Evolutionary conservation across 2,113 vertebrate genomes (phyloP), one percentile per base, ranked within the genome.

Genomic region (Macroglossus sobrinus): DNA sequence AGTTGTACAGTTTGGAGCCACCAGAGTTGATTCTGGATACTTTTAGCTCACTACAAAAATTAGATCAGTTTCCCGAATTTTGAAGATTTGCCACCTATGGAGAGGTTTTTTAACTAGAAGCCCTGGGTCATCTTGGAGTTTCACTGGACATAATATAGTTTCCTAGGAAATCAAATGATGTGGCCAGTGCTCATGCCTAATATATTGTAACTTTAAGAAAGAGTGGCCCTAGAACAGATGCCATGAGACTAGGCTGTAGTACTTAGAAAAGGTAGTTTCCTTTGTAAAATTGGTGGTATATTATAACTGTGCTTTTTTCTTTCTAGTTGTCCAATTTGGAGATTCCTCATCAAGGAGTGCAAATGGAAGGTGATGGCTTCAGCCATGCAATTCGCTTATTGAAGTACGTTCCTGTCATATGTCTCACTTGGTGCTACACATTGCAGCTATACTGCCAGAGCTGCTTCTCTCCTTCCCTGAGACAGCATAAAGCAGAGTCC

Each of bases 301-400:
- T 95, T 43, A 8, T 80, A 63, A 79, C 38, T 86, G 26, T 93
- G n/a, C 74, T 82, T 95, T 82, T 84, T 21, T 97, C 74, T 97
- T 97, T 45, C 33, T 95, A 99, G 99, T 98, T 99, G 95, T 99
- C 99, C 97, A 99, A 98, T 98, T 99, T 99, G 99, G 99, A 99
- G 97, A 99, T 99, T 97, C 99, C 99, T 96, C 99, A 99, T 97
- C 99, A 99, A 98, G 99, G 99, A 59, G 99, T 99, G 76, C 99
- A 99, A 98, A 99, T 99, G 87, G 99, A 99, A 98, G 99, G 99
- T 97, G 99, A 99, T 93, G 99, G 99, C 95, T 99, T 99, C 98
- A 99, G 99, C 97, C 99, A 99, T 40, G 99, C 99, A 86, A 99
- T 99, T 97, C 99, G 99, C 96, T 98, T 99, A 95, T 98, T 99